These are phyloP conservation scores for Odobenus rosmarus DNA, from an alignment of 2,113 vertebrate species.

Conservation along the genomic window DNA sequence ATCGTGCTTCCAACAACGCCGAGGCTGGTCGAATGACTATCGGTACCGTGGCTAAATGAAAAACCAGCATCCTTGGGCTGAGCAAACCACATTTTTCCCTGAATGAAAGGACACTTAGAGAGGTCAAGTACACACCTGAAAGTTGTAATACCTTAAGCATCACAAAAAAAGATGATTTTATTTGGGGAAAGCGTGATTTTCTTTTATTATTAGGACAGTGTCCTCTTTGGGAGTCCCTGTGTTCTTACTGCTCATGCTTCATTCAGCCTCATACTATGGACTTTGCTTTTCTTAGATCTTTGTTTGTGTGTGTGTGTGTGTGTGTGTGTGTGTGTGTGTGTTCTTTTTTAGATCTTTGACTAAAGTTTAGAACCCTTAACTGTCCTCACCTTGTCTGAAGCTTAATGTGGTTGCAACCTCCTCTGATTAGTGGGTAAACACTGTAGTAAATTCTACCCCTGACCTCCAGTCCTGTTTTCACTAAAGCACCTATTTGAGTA, in stretches of 20 bases:
- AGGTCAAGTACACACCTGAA: background rate
- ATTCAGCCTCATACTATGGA: background rate
- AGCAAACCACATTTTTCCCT: background rate
- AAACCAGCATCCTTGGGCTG: background rate
- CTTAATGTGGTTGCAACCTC: background rate
- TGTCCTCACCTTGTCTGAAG: background rate
- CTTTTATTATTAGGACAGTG: background rate
- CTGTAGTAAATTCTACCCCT: background rate
- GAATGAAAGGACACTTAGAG: background rate
- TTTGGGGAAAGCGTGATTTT: background rate
- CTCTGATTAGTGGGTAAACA: background rate
- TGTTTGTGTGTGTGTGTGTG: background rate
- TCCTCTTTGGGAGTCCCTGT: background rate
- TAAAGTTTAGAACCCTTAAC: background rate
- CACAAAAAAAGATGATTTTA: background rate
- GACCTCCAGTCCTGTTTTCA: background rate
- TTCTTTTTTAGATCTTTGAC: background rate
- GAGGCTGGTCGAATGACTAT: background rate
- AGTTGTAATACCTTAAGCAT: background rate
- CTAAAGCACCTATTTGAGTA: background rate
- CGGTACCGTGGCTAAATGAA: conserved; percentile 9
- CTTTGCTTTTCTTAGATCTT: background rate
- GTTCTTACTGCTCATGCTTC: background rate
- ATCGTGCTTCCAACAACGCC: background rate
- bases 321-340: too few species aligned